Conservation (phyloP, 92 coral and sea anemone genomes). For the Virgularia gustaviana region DNA sequence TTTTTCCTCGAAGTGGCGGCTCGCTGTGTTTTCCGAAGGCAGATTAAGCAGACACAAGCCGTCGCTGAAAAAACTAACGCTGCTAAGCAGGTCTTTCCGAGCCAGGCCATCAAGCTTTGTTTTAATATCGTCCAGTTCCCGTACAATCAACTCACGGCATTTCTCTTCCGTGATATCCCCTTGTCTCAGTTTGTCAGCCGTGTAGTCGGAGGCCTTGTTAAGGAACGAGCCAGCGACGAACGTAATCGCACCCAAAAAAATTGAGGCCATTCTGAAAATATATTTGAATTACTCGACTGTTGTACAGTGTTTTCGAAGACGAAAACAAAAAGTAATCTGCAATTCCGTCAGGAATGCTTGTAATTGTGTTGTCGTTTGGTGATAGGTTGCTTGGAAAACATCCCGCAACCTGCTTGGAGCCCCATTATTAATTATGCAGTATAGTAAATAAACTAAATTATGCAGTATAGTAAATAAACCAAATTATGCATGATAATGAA, state of each 20-base stretch:
- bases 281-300: too few relatives aligned
- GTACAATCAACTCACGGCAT: slow-evolving; percentile 23
- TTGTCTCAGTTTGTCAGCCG: slow-evolving; percentile 5
- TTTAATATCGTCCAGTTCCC: slow-evolving; percentile 30
- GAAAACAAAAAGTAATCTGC: too few relatives aligned
- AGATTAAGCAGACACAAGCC: slow-evolving; percentile 6
- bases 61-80: slow-evolving; percentile 19
- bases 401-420: too few relatives aligned
- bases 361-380: too few relatives aligned
- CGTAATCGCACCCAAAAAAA: background rate
- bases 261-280: background rate
- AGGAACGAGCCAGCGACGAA: background rate
- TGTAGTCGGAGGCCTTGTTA: slow-evolving; percentile 14
- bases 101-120: slow-evolving; percentile 23
- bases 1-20: too few relatives aligned
- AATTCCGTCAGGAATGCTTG: too few relatives aligned
- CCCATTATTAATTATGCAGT: too few relatives aligned
- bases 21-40: background rate
- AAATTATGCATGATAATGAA: too few relatives aligned
- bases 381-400: too few relatives aligned
- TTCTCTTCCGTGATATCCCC: slow-evolving; percentile 24
- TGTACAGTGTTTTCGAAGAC: too few relatives aligned
- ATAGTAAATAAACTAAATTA: too few relatives aligned
- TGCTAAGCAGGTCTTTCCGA: slow-evolving; percentile 19
- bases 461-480: too few relatives aligned